phyloP scores from a whole-genome alignment of 2,888 invertebrate species.

The Allolobophora icterica region DNA sequence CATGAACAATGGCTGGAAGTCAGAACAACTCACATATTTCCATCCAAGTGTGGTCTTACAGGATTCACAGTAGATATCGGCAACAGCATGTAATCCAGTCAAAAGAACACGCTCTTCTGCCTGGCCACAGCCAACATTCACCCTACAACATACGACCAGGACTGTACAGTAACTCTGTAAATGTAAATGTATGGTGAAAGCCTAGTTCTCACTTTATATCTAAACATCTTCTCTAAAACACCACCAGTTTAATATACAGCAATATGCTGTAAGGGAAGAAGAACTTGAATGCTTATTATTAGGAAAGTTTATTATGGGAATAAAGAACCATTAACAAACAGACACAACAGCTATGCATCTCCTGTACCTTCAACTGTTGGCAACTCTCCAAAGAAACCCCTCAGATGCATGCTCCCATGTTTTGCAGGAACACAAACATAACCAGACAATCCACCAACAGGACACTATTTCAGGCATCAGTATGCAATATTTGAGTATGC shows the following conservation, averaged over 20 bases:
- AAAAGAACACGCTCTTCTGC: constrained; percentile 95
- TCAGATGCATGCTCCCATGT: too few species aligned
- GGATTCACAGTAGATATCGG: constrained; percentile 99
- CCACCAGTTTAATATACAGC: too few species aligned
- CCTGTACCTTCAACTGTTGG: background rate
- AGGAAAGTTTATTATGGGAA: too few species aligned
- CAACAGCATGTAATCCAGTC: constrained; percentile 91
- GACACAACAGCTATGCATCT: background rate
- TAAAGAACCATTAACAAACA: background rate
- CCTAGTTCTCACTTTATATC: background rate
- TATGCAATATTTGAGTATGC: too few species aligned
- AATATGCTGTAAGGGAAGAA: background rate
- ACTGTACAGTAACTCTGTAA: background rate
- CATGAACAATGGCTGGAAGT: background rate
- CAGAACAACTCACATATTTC: constrained; percentile 85
- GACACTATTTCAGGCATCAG: too few species aligned
- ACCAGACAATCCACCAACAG: too few species aligned
- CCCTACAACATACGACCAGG: constrained; percentile 71
- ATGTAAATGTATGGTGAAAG: background rate
- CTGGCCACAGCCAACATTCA: constrained; percentile 98
- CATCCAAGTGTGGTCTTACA: constrained; percentile 99
- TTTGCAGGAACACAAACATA: too few species aligned
- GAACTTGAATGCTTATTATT: background rate
- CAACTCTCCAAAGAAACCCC: background rate
- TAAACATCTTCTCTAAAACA: background rate